Evolutionary conservation across 1,140 invertebrate species (phyloP).

Genomic region (Plectus sambesii): DNA sequence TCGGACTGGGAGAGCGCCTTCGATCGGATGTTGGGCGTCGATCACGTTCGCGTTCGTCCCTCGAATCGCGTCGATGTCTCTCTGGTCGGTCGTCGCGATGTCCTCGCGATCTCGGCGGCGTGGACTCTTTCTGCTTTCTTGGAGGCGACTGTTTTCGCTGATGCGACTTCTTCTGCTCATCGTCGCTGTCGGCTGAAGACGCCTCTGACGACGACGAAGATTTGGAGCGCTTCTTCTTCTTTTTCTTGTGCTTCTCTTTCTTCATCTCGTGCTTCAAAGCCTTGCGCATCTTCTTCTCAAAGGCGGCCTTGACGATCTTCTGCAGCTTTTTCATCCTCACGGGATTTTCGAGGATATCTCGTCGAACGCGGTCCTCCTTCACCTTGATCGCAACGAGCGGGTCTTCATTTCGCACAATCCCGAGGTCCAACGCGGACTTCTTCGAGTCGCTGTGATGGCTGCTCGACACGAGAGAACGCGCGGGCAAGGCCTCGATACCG

Average conservation of each 20-base stretch:
- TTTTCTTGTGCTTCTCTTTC: slow-evolving; percentile 22
- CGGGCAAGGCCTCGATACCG: slow-evolving; percentile 15
- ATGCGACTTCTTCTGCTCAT: too few relatives aligned
- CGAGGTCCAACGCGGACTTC: slow-evolving; percentile 19
- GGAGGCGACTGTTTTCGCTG: too few relatives aligned
- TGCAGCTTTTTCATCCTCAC: slow-evolving; percentile 26
- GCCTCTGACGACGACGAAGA: slow-evolving; percentile 7
- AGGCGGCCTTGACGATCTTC: slow-evolving; percentile 20
- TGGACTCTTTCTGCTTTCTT: too few relatives aligned
- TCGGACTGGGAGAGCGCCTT: too few relatives aligned
- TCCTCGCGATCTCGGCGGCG: too few relatives aligned
- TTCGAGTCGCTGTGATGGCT: slow-evolving; percentile 10
- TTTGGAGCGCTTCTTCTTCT: slow-evolving; percentile 17
- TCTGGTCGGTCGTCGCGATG: too few relatives aligned
- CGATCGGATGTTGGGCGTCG: too few relatives aligned
- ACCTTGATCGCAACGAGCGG: slow-evolving; percentile 30
- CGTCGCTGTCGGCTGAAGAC: too few relatives aligned
- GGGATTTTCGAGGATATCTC: slow-evolving; percentile 26
- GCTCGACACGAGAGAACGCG: not conserved
- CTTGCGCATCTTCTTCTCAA: slow-evolving; percentile 28
- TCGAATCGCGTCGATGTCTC: too few relatives aligned
- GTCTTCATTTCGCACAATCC: slow-evolving; percentile 27
- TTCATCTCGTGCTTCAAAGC: slow-evolving; percentile 21
- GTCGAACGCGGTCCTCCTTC: slow-evolving; percentile 24
- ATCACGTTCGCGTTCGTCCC: too few relatives aligned